Conservation (phyloP, 1,140 invertebrate genomes). For the roundworm (Caenorhabditis elegans) region DNA sequence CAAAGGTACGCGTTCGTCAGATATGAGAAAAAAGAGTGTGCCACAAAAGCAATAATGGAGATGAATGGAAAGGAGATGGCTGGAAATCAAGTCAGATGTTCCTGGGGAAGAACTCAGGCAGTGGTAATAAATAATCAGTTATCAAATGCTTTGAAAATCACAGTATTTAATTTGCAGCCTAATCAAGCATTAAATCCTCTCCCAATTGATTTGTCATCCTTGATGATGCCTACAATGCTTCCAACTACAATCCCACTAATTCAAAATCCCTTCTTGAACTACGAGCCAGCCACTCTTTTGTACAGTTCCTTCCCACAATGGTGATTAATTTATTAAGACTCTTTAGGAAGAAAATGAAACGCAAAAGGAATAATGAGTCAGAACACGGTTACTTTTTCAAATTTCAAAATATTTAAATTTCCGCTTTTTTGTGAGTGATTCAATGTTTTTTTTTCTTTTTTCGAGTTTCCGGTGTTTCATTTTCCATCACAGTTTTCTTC, state of each 20-base stretch:
- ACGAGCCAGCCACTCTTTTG: background rate
- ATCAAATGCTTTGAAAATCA: background rate
- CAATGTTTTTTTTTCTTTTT: background rate
- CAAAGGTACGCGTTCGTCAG: constrained; percentile 98
- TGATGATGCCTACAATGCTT: constrained; percentile 22
- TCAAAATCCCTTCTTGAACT: constrained; percentile 22
- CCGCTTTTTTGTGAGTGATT: background rate
- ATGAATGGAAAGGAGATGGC: constrained; percentile 96
- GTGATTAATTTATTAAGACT: constrained; percentile 12
- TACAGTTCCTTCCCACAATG: constrained; percentile 26
- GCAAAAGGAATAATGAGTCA: background rate
- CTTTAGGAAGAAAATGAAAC: background rate
- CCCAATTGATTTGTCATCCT: constrained; percentile 24
- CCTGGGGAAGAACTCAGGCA: constrained; percentile 77
- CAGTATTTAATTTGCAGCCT: background rate
- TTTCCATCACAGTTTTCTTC: background rate
- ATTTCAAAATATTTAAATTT: background rate
- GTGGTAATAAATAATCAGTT: constrained; percentile 30
- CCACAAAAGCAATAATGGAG: constrained; percentile 92
- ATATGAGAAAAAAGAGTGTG: constrained; percentile 95
- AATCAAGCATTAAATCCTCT: constrained; percentile 30
- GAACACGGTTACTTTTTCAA: too few relatives aligned
- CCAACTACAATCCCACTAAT: constrained; percentile 12
- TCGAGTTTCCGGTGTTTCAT: constrained; percentile 24
- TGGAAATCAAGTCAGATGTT: constrained; percentile 93